Percentiles rank a stretch among this genome's conserved stretches.
Conservation (phyloP, 2,797 vertebrate species). For the Poeciliopsis gracilis region DNA sequence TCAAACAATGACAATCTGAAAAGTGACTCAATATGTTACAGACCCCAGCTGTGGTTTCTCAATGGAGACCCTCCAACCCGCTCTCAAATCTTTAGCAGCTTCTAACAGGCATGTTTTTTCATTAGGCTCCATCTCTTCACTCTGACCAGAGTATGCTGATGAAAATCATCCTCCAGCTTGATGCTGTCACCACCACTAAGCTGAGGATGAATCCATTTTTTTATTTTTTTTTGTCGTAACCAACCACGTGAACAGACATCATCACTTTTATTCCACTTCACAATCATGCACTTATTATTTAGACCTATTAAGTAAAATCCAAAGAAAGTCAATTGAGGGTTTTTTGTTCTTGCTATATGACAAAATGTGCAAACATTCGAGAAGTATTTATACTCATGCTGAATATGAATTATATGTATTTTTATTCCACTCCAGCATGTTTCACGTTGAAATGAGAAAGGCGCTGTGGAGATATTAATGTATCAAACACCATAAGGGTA, state of each 20-base stretch:
- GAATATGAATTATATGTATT: neutral
- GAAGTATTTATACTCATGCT: neutral
- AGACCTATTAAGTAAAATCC: neutral
- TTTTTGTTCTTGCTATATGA: neutral
- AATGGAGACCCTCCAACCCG: neutral
- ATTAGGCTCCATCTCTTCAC: neutral
- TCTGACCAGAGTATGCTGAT: neutral
- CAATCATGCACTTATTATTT: neutral
- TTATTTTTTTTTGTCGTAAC: neutral
- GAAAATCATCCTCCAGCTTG: neutral
- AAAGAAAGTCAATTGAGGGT: neutral
- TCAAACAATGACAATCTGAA: neutral
- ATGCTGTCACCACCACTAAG: neutral
- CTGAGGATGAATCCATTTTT: neutral
- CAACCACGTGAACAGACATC: neutral
- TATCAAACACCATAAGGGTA: neutral
- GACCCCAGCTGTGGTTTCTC: neutral
- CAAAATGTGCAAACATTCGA: neutral
- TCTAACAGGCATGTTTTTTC: neutral
- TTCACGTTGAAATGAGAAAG: neutral
- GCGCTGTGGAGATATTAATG: neutral
- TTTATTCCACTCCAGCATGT: neutral
- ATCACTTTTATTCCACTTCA: neutral
- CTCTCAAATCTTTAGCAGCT: neutral
- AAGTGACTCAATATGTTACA: neutral